These are phyloP conservation scores for Peucedramus taeniatus DNA, from an alignment of 2,113 vertebrate species.

Conservation along the genomic window DNA sequence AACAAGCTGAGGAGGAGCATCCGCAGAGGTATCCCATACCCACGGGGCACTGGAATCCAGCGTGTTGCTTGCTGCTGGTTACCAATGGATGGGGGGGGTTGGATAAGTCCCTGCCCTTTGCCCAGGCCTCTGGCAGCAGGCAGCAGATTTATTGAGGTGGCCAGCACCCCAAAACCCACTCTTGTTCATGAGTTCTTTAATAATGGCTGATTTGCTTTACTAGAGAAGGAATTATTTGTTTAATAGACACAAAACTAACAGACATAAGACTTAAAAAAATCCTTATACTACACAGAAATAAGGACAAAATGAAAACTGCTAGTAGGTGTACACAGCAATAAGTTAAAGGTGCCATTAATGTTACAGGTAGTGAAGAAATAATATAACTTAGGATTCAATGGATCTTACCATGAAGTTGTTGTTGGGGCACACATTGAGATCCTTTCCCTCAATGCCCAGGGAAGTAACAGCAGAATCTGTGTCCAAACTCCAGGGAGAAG, in stretches of 20 bases:
- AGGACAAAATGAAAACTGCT: no score
- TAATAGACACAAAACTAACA: not conserved
- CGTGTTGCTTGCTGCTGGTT: not conserved
- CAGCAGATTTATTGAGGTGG: not conserved
- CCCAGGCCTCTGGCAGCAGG: not conserved
- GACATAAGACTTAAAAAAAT: not conserved
- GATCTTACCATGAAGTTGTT: not conserved
- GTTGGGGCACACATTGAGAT: not conserved
- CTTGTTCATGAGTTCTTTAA: no score
- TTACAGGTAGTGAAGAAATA: not conserved
- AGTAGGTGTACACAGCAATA: fast-evolving
- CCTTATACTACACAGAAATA: no score
- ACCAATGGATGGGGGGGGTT: fast-evolving
- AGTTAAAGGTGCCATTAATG: no score
- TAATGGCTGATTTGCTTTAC: not conserved
- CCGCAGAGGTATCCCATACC: conserved; percentile 78
- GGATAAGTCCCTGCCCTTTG: not conserved
- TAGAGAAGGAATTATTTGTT: not conserved
- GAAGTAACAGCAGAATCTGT: not conserved
- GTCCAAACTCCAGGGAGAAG: not conserved
- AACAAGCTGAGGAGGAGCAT: conserved; percentile 89
- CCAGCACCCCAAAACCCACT: not conserved
- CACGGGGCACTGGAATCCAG: not conserved
- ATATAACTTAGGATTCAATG: not conserved
- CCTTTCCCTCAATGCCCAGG: not conserved